These are phyloP conservation scores for Sipha flava DNA, from an alignment of 1,140 invertebrate species.

Conservation along the genomic window DNA sequence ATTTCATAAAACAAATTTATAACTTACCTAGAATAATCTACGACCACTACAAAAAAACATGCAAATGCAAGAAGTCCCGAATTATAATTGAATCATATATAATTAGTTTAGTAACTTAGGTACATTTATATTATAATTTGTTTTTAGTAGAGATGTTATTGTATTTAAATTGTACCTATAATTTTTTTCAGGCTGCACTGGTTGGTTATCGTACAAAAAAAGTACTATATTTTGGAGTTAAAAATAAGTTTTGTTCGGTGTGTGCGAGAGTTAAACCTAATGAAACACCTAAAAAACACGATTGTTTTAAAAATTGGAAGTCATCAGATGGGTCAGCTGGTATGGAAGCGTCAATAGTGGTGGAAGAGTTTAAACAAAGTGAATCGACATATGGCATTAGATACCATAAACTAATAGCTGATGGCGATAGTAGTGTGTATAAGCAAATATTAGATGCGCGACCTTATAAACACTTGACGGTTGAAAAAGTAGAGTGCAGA, in stretches of 20 bases:
- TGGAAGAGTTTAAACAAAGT: conserved; percentile 42
- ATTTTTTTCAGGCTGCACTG: too few species aligned
- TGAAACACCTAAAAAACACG: not conserved
- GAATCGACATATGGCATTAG: conserved; percentile 40
- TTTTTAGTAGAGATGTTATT: too few species aligned
- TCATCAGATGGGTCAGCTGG: not conserved
- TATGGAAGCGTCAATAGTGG: not conserved
- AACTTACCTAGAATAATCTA: too few species aligned
- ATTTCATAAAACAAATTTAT: too few species aligned
- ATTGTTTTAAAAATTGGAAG: not conserved
- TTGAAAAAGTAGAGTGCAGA: too few species aligned
- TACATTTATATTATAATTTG: too few species aligned
- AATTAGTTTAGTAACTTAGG: too few species aligned
- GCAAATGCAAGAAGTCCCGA: too few species aligned
- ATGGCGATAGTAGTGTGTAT: conserved; percentile 42
- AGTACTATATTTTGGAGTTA: conserved; percentile 38
- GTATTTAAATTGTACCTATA: too few species aligned
- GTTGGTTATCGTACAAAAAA: conserved; percentile 25
- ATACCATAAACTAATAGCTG: conserved; percentile 40
- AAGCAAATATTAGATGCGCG: conserved; percentile 36
- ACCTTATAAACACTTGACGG: conserved; percentile 23
- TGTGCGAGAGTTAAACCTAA: not conserved
- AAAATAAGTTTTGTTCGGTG: not conserved
- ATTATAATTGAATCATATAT: too few species aligned
- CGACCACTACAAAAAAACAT: too few species aligned